phyloP scores from a whole-genome alignment of 2,113 vertebrate species.

The Calyptomena viridis region DNA sequence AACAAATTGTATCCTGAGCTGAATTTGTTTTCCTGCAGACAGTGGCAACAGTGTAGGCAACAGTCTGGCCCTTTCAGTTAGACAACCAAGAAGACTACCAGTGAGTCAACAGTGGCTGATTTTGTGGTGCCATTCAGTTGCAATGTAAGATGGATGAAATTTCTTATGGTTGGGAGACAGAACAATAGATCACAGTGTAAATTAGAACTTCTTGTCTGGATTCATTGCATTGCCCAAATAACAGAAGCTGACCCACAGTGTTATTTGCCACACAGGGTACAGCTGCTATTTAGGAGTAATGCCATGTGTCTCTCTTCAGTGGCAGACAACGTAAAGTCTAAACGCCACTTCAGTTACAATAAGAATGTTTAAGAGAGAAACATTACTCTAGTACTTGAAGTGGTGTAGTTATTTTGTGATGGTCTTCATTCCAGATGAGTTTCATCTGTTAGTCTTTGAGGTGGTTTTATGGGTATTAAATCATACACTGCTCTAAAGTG shows the following conservation, averaged over 20 bases:
- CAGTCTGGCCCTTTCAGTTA: not conserved
- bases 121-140: not conserved
- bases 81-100: not conserved
- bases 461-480: not conserved
- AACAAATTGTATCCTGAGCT: not conserved
- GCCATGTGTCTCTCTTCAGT: not conserved
- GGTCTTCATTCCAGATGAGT: not conserved
- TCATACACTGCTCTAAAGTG: not conserved
- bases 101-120: not conserved
- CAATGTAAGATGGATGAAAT: not conserved
- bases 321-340: not conserved
- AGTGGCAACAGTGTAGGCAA: too few relatives aligned
- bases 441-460: not conserved
- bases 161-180: not conserved
- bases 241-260: not conserved
- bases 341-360: not conserved
- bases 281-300: not conserved
- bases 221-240: not conserved
- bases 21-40: not conserved
- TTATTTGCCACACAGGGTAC: not conserved
- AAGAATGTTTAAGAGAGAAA: not conserved
- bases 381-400: not conserved
- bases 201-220: not conserved
- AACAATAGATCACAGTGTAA: not conserved
- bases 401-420: not conserved